Percentiles rank a stretch among this genome's conserved stretches.
These are phyloP conservation scores for Alexandromys fortis DNA, from an alignment of 2,113 vertebrate genomes.

Conservation along the genomic window DNA sequence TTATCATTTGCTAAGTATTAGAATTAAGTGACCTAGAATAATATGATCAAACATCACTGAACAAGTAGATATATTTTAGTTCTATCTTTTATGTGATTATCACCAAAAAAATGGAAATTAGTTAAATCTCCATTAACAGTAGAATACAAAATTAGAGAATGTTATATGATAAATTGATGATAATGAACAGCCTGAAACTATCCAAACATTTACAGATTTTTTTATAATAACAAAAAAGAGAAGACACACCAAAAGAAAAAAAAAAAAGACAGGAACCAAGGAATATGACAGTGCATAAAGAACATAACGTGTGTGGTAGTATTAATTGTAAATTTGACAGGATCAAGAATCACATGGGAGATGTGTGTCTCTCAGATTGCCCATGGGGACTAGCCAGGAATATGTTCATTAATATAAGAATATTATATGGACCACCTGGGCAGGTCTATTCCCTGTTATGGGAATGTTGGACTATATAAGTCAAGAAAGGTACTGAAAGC, in stretches of 20 bases:
- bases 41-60: neutral
- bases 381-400: neutral
- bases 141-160: neutral
- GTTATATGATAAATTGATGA: neutral
- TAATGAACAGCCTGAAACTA: neutral
- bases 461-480: neutral
- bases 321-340: neutral
- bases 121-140: neutral
- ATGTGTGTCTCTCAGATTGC: no score
- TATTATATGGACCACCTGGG: no score
- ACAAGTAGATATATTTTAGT: neutral
- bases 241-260: neutral
- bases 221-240: neutral
- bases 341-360: neutral
- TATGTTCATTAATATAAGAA: neutral
- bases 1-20: conserved; percentile 15
- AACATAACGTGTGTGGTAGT: neutral
- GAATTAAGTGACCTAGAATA: conserved; percentile 11
- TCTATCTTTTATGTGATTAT: neutral
- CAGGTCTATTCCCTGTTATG: neutral
- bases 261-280: neutral
- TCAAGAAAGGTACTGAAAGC: neutral
- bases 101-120: neutral
- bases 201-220: neutral
- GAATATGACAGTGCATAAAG: neutral